phyloP scores from a whole-genome alignment of 2,888 invertebrate species.

The Machimus rusticus region DNA sequence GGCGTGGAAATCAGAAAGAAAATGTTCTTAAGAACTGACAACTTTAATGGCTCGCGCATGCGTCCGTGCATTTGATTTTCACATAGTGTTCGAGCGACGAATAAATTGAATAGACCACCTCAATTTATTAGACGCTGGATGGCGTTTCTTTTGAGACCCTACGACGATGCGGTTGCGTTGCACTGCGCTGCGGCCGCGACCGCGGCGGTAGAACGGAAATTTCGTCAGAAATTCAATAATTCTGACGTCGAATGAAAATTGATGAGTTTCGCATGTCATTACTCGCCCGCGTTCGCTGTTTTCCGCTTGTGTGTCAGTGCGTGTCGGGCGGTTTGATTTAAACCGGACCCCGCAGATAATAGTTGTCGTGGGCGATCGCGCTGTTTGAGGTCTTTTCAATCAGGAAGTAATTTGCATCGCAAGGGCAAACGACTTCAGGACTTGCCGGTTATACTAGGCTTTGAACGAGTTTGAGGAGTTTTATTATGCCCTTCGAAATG shows the following conservation, averaged over 20 bases:
- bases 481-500: background rate
- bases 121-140: background rate
- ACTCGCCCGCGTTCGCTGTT: background rate
- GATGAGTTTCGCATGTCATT: conserved; percentile 20
- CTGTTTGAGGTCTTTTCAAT: background rate
- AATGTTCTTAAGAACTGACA: conserved; percentile 25
- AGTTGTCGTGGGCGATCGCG: background rate
- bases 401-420: background rate
- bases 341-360: background rate
- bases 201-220: background rate
- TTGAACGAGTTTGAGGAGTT: background rate
- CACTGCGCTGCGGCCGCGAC: background rate
- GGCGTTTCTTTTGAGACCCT: background rate
- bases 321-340: background rate
- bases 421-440: background rate
- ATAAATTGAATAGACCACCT: conserved; percentile 20
- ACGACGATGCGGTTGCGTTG: background rate
- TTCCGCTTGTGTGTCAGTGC: background rate
- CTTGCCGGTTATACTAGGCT: background rate
- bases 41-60: conserved; percentile 10
- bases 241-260: conserved; percentile 23
- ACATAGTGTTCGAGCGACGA: background rate
- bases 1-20: background rate
- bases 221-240: conserved; percentile 14
- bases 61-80: conserved; percentile 13